Base-by-base conservation (phyloP, 2,888 invertebrate genomes). In the Bugula neritina region DNA sequence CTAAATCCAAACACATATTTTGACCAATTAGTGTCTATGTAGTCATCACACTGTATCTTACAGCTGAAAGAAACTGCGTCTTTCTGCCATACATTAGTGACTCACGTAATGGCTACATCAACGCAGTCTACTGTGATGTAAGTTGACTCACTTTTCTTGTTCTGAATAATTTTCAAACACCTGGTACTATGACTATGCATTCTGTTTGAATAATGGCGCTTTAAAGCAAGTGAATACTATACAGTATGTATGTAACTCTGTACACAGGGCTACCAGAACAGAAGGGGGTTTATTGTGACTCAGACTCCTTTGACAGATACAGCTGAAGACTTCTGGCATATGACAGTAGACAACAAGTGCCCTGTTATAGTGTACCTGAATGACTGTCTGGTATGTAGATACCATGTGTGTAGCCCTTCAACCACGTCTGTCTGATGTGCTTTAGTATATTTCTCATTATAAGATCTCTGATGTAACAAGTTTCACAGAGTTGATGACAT, bases 241-340 rank as follows among this genome's bases (percentile, higher is more conserved):
- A n/a, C n/a, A n/a, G 43, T 17, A 43, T 43, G 17, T 17, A 43
- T 43, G 43, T 43, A 43, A 17, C 43, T 43, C 43, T 5, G 43
- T 43, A 10, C 17, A 55, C 55, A 55, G 55, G 55, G 55, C 5
- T 55, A 55, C n/a, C 55, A 55, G 55, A n/a, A 3, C 3, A 55
- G 55, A 55, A 17, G 55, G n/a, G 79, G 78, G 71, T 82, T 80
- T 71, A 79, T 84, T 25, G 73, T 83, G n/a, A 83, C 83, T 0
- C 84, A 84, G 74, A 81, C 81, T 0, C 84, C 84, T 0, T 75
- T 82, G 10, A 75, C 77, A 54, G 77, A 77, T 23, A 83, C 84
- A 13, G 77, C 82, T 10, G 75, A 76, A 1, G 83, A 83, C 74
- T 83, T 84, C 77, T 84, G 84, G 84, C 79, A 78, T 63, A 76